Percentiles rank a stretch among this genome's conserved stretches.
Evolutionary conservation across 2,888 invertebrate genomes (phyloP).

Genomic region (Arrhopalites spinosus): DNA sequence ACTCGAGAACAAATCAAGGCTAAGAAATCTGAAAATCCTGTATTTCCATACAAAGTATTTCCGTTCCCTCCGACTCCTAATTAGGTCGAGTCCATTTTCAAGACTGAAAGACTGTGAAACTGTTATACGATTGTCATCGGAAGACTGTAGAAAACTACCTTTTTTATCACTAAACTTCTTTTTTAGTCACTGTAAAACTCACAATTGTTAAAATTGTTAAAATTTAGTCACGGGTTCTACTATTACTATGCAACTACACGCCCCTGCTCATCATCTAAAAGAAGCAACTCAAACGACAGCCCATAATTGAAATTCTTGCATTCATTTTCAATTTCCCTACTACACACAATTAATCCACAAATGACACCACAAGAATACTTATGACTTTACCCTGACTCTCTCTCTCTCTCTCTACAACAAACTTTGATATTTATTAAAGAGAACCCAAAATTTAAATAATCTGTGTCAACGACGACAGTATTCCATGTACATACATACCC

Average conservation of each 20-base stretch:
- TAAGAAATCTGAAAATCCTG: conserved; percentile 33
- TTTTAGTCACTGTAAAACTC: not conserved
- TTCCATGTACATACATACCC: not conserved
- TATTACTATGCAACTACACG: conserved; percentile 25
- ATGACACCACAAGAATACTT: conserved; percentile 34
- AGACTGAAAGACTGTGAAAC: conserved; percentile 2
- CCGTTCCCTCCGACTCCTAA: conserved; percentile 25
- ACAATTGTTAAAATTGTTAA: not conserved
- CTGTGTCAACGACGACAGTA: not conserved
- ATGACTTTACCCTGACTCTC: not conserved
- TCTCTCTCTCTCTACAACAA: not conserved
- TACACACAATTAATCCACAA: conserved; percentile 27
- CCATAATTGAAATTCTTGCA: conserved; percentile 30
- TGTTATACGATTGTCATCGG: conserved; percentile 3
- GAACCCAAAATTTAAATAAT: conserved; percentile 4
- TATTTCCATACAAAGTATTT: conserved; percentile 38
- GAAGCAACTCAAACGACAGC: conserved; percentile 12
- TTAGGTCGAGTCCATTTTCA: conserved; percentile 39
- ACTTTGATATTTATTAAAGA: conserved; percentile 22
- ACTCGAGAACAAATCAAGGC: conserved; percentile 27
- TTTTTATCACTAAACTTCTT: not conserved
- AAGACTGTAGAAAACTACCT: not conserved
- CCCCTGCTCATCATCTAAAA: not conserved
- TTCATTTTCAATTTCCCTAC: conserved; percentile 28
- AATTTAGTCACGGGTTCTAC: conserved; percentile 17